Evolutionary conservation across 2,797 vertebrate genomes (phyloP), one percentile per base, ranked within the genome.

Genomic region (Austrolebias charrua): DNA sequence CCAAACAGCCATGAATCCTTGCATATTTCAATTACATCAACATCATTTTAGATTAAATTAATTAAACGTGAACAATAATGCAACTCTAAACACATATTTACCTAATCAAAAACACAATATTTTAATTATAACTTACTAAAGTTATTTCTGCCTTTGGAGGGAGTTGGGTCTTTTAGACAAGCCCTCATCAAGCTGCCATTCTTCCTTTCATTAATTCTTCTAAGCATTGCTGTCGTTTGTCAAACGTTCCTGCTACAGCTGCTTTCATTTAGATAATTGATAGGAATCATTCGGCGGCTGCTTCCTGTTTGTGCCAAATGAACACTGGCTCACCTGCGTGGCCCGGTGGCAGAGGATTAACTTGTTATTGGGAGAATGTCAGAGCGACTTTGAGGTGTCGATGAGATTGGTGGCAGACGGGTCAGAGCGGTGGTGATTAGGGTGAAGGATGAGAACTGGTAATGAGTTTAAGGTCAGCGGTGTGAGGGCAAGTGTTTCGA

Each of bases 391-490:
- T 51, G 61, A 55, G 58, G 59, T 55, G 73, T 75, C 71, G 75
- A 77, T 75, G 62, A 61, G 75, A 75, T 61, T 61, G 59, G 63
- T 55, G 71, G 67, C 66, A 14, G 66, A 14, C 40, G 19, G 69
- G 69, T 75, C 66, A 2, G 47, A 1, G 61, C 1, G 3, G 61
- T 35, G n/a, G 69, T 75, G 72, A 72, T 78, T 73, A 70, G 64
- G 60, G 75, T 55, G 60, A 66, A 61, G 55, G 65, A 62, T 63
- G 75, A 63, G 55, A 50, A 69, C 15, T 6, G 55, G 49, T 66
- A 71, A 77, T 63, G 62, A 66, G 61, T 61, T 69, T 57, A 67
- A 47, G 10, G 31, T 54, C 59, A 19, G 44, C 15, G 0, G 35
- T 0, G 7, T 46, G 46, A 56, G n/a, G 53, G 66, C 18, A 42